A percentile compares a stretch with the other conserved stretches of the same genome.
These are phyloP conservation scores for Arctia plantaginis DNA, from an alignment of 2,888 invertebrate species.

Conservation along the genomic window DNA sequence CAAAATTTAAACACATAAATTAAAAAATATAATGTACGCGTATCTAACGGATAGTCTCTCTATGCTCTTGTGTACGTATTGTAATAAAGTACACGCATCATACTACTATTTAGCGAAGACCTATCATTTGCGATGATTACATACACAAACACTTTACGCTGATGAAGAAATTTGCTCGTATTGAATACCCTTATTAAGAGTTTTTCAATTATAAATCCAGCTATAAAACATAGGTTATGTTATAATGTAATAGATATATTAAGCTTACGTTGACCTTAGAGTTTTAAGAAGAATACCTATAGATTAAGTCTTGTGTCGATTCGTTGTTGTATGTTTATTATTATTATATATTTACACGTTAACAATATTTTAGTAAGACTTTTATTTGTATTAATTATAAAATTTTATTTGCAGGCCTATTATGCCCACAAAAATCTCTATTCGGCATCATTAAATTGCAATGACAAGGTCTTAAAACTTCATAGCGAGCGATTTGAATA, in stretches of 20 bases:
- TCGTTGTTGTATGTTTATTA: neutral
- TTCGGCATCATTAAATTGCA: neutral
- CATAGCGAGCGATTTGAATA: neutral
- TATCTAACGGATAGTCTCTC: neutral
- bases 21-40: neutral
- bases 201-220: slow-evolving; percentile 60
- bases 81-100: slow-evolving; percentile 31
- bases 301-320: neutral
- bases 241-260: slow-evolving; percentile 29
- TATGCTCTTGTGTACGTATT: slow-evolving; percentile 10
- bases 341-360: neutral
- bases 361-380: neutral
- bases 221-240: slow-evolving; percentile 32
- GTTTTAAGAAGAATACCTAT: neutral
- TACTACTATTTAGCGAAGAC: slow-evolving; percentile 49
- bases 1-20: too few species aligned
- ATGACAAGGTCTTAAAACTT: neutral
- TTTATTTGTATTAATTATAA: neutral
- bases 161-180: slow-evolving; percentile 80
- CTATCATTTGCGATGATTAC: slow-evolving; percentile 79
- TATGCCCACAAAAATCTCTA: too few species aligned
- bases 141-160: slow-evolving; percentile 66
- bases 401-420: neutral
- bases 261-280: neutral
- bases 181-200: slow-evolving; percentile 59